Evolutionary conservation across 2,797 vertebrate genomes (phyloP).

Genomic region (Emys orbicularis): DNA sequence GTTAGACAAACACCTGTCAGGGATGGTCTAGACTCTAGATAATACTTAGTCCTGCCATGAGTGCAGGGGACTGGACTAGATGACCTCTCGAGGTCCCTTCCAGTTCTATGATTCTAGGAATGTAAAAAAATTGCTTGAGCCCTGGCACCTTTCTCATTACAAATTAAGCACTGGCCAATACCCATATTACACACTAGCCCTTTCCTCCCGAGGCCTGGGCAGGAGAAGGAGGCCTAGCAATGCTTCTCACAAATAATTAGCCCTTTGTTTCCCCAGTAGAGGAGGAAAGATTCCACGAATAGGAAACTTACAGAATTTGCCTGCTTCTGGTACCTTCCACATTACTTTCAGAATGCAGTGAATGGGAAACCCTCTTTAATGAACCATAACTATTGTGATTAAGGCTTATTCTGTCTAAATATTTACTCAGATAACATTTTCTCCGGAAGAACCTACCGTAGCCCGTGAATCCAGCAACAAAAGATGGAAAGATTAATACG

Average conservation of each 20-base stretch:
- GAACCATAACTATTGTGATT: constrained; percentile 80
- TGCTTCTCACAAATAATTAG: constrained; percentile 11
- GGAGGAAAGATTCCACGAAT: background rate
- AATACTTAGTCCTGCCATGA: too few species aligned
- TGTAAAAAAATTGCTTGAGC: too few species aligned
- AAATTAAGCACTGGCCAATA: background rate
- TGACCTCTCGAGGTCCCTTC: too few species aligned
- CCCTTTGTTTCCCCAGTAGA: constrained; percentile 42
- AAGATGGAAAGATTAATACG: constrained; percentile 70
- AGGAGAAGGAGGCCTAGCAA: background rate
- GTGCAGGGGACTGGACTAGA: too few species aligned
- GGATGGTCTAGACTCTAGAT: too few species aligned
- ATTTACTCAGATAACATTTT: constrained; percentile 81
- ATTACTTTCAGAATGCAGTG: constrained; percentile 60
- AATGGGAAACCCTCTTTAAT: constrained; percentile 80
- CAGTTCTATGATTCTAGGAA: too few species aligned
- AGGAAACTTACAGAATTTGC: constrained; percentile 45
- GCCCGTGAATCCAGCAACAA: constrained; percentile 70
- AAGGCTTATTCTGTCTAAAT: constrained; percentile 80
- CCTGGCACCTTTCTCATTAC: too few species aligned
- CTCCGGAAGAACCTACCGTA: constrained; percentile 61
- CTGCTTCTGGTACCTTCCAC: constrained; percentile 49
- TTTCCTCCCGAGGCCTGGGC: background rate
- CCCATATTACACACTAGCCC: background rate
- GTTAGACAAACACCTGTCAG: too few species aligned